Percentiles rank a stretch among this genome's conserved stretches.
Evolutionary conservation across 2,797 vertebrate species (phyloP).

Genomic region (Adelosebastes latens): DNA sequence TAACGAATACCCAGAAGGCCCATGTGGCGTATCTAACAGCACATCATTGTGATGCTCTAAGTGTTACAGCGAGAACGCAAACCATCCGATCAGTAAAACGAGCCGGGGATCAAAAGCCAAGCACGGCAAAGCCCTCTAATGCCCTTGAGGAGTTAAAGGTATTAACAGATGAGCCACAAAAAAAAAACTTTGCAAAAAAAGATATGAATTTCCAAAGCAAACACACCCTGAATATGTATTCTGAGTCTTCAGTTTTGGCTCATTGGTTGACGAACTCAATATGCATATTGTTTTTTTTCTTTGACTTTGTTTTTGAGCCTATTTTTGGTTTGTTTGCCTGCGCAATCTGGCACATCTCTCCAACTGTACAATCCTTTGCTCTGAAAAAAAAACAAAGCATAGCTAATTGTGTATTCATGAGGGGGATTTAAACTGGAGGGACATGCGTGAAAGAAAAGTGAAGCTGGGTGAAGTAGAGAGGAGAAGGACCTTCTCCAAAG

Average conservation of each 20-base stretch:
- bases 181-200: conserved; percentile 14
- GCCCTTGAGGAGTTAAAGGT: conserved; percentile 18
- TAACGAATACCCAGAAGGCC: conserved; percentile 20
- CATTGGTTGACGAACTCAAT: conserved; percentile 28
- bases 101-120: conserved; percentile 9
- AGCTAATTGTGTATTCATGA: conserved; percentile 17
- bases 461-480: conserved; percentile 2
- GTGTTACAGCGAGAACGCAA: conserved; percentile 20
- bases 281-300: conserved; percentile 31
- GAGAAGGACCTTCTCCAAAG: conserved; percentile 3
- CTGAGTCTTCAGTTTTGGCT: conserved; percentile 5
- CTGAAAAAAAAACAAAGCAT: background rate
- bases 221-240: conserved; percentile 32
- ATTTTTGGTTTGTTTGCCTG: conserved; percentile 43
- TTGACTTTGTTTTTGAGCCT: conserved; percentile 27
- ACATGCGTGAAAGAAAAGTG: background rate
- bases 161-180: conserved; percentile 17
- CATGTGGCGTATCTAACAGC: conserved; percentile 18
- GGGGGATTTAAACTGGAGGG: background rate
- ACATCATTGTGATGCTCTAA: conserved; percentile 10
- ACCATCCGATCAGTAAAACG: conserved; percentile 31
- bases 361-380: conserved; percentile 1
- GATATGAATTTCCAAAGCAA: conserved; percentile 15
- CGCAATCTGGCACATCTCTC: conserved; percentile 33
- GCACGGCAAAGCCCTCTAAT: conserved; percentile 1